phyloP scores from a whole-genome alignment of 2,797 vertebrate genomes.

The Chromobotia macracanthus region DNA sequence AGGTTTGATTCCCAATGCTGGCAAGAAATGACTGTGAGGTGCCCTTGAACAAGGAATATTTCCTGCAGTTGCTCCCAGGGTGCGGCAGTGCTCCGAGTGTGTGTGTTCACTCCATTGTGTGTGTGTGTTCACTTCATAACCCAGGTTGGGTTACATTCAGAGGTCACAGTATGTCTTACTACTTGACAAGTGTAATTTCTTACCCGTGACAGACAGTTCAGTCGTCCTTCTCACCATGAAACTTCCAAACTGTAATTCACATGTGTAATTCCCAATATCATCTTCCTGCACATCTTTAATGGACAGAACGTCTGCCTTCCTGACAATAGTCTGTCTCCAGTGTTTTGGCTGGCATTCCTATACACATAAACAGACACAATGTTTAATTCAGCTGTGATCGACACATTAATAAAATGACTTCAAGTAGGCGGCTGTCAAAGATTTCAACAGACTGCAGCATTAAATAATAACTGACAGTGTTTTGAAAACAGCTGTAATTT shows the following conservation, averaged over 20 bases:
- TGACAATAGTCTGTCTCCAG: constrained; percentile 89
- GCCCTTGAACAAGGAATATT: too few relatives aligned
- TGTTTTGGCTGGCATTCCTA: constrained; percentile 93
- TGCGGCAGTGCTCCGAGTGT: too few relatives aligned
- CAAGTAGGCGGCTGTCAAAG: constrained; percentile 33
- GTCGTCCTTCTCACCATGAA: constrained; percentile 97
- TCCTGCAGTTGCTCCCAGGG: too few relatives aligned
- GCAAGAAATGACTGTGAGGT: too few relatives aligned
- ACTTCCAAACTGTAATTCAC: constrained; percentile 91
- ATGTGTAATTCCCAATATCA: constrained; percentile 98
- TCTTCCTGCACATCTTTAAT: constrained; percentile 95
- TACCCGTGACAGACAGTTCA: constrained; percentile 95
- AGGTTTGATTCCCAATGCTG: too few relatives aligned
- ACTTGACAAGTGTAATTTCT: too few relatives aligned
- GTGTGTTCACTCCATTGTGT: too few relatives aligned
- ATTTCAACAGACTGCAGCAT: constrained; percentile 17
- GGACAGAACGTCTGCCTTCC: constrained; percentile 86
- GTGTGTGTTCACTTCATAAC: too few relatives aligned
- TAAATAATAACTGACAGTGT: neutral
- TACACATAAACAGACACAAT: constrained; percentile 2
- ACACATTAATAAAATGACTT: constrained; percentile 4
- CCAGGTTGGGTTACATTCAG: too few relatives aligned
- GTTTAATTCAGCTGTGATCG: constrained; percentile 6
- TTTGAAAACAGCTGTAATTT: constrained; percentile 43
- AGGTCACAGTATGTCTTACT: too few relatives aligned